Percentiles rank a stretch among this genome's conserved stretches.
These are phyloP conservation scores for Polyploca ridens DNA, from an alignment of 2,888 invertebrate genomes.

Conservation along the genomic window DNA sequence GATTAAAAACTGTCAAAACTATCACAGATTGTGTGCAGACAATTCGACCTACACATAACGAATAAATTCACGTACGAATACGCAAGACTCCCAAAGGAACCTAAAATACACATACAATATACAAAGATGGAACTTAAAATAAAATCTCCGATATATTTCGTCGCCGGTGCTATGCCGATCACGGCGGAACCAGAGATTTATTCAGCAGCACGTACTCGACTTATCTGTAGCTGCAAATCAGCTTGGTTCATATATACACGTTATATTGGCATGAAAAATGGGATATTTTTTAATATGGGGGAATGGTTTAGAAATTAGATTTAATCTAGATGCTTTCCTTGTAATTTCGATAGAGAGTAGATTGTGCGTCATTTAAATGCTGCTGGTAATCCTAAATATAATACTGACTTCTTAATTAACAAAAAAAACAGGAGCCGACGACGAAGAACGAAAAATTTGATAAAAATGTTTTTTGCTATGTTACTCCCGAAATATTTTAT, in stretches of 20 bases:
- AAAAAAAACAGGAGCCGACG: too few species aligned
- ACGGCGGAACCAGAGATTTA: slow-evolving; percentile 58
- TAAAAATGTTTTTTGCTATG: too few species aligned
- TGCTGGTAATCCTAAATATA: too few species aligned
- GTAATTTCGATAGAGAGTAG: too few species aligned
- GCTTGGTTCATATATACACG: slow-evolving; percentile 39
- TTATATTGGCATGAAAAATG: slow-evolving; percentile 17
- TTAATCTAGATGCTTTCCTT: too few species aligned
- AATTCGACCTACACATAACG: background rate
- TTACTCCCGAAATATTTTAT: too few species aligned
- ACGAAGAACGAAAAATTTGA: too few species aligned
- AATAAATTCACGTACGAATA: slow-evolving; percentile 20
- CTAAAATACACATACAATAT: slow-evolving; percentile 21
- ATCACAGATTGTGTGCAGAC: too few species aligned
- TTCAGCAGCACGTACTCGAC: slow-evolving; percentile 62
- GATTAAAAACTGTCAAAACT: too few species aligned
- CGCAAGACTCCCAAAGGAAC: slow-evolving; percentile 21
- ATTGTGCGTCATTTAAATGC: too few species aligned
- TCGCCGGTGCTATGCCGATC: slow-evolving; percentile 47
- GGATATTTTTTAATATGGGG: background rate
- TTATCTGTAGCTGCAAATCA: slow-evolving; percentile 64
- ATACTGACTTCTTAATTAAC: too few species aligned
- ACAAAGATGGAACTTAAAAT: slow-evolving; percentile 23
- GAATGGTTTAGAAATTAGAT: background rate
- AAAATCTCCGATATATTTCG: slow-evolving; percentile 18